Conservation (phyloP, 2,797 vertebrate genomes). For the Echiichthys vipera region DNA sequence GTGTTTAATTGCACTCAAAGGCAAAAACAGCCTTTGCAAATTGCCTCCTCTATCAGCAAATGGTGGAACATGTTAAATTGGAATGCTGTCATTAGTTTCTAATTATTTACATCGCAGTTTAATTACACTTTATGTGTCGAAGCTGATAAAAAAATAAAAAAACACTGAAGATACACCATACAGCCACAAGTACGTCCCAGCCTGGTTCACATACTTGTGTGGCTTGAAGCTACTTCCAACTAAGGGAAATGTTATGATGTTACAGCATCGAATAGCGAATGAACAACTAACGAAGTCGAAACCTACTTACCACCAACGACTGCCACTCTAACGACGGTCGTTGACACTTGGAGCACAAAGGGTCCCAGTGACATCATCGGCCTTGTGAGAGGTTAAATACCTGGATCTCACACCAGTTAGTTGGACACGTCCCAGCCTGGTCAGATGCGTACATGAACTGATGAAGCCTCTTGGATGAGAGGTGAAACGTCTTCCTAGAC, state of each 20-base stretch:
- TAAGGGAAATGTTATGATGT: not conserved
- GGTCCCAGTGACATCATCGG: too few species aligned
- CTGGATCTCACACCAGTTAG: too few species aligned
- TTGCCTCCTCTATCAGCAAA: slow-evolving; percentile 47
- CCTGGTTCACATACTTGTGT: not conserved
- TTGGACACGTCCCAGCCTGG: too few species aligned
- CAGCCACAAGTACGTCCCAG: not conserved
- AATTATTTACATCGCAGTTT: slow-evolving; percentile 42
- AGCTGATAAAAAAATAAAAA: slow-evolving; percentile 2
- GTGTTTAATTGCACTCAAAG: slow-evolving; percentile 70
- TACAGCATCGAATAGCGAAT: too few species aligned
- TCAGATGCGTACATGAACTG: too few species aligned
- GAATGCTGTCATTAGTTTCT: slow-evolving; percentile 46
- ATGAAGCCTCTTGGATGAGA: too few species aligned
- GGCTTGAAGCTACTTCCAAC: not conserved
- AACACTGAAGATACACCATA: not conserved
- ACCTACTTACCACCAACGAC: too few species aligned
- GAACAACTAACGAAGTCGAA: too few species aligned
- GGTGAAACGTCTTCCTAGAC: too few species aligned
- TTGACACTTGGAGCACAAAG: too few species aligned
- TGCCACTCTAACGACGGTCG: too few species aligned
- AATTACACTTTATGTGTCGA: slow-evolving; percentile 11
- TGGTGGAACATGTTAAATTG: slow-evolving; percentile 23
- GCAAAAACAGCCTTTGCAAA: slow-evolving; percentile 55
- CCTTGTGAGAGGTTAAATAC: too few species aligned